Percentiles rank a stretch among this genome's conserved stretches.
Conservation (phyloP, 2,797 vertebrate species). For the Cirrhinus mrigala region DNA sequence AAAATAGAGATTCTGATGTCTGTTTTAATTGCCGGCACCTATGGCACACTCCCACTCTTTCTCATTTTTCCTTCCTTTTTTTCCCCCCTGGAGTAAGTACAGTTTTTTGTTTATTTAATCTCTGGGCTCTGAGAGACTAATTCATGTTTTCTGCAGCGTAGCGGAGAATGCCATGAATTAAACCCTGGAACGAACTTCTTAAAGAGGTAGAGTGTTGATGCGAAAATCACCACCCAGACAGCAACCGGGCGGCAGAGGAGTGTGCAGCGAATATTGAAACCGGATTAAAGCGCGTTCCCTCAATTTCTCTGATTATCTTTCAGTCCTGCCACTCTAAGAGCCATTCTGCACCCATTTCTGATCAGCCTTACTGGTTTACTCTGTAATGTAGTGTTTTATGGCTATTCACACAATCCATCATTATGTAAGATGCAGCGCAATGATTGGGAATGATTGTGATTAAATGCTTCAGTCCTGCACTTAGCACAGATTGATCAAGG, state of each 20-base stretch:
- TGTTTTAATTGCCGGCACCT: slow-evolving; percentile 47
- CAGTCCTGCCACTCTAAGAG: slow-evolving; percentile 45
- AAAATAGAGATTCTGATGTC: slow-evolving; percentile 37
- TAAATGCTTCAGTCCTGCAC: slow-evolving; percentile 51
- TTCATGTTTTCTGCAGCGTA: slow-evolving; percentile 30
- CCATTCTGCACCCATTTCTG: slow-evolving; percentile 17
- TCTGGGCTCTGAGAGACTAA: slow-evolving; percentile 28
- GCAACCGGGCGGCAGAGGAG: not conserved
- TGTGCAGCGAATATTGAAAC: slow-evolving; percentile 25
- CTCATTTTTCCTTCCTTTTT: slow-evolving; percentile 1
- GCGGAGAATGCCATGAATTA: slow-evolving; percentile 35
- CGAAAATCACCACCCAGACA: slow-evolving; percentile 33
- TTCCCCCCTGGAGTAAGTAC: not conserved
- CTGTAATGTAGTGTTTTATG: slow-evolving; percentile 31
- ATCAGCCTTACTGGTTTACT: slow-evolving; percentile 40
- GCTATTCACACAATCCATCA: slow-evolving; percentile 34
- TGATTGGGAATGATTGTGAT: slow-evolving; percentile 52
- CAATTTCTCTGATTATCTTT: slow-evolving; percentile 56
- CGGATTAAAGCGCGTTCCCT: slow-evolving; percentile 38
- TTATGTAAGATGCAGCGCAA: slow-evolving; percentile 42
- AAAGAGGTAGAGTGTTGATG: slow-evolving; percentile 17
- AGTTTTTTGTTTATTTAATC: slow-evolving; percentile 36
- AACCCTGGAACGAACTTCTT: slow-evolving; percentile 25
- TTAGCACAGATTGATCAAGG: slow-evolving; percentile 48
- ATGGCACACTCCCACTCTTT: not conserved